A percentile compares a stretch with the other conserved stretches of the same genome.
These are phyloP conservation scores for Papilio glaucus DNA, from an alignment of 1,140 invertebrate species.

Conservation along the genomic window DNA sequence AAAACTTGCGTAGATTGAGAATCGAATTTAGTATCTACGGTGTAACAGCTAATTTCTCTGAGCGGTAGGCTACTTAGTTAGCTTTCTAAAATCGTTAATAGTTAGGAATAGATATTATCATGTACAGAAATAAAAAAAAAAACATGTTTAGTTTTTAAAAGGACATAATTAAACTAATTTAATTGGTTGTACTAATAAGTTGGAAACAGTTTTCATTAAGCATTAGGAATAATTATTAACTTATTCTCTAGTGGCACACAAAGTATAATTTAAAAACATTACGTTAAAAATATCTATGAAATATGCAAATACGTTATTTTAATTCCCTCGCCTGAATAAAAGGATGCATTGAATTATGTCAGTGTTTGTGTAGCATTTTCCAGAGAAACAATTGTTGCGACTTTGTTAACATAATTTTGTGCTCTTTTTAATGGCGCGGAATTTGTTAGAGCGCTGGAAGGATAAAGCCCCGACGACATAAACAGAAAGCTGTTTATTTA, in stretches of 20 bases:
- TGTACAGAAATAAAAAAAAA: too few species aligned
- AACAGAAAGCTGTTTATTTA: slow-evolving; percentile 69
- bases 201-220: background rate
- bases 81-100: too few species aligned
- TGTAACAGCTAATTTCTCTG: too few species aligned
- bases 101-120: too few species aligned
- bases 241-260: background rate
- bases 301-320: background rate
- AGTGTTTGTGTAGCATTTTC: slow-evolving; percentile 37
- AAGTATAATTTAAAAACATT: background rate
- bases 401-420: slow-evolving; percentile 46
- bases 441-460: slow-evolving; percentile 43
- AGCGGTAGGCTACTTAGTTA: too few species aligned
- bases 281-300: background rate
- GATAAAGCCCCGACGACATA: slow-evolving; percentile 51
- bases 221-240: too few species aligned
- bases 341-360: slow-evolving; percentile 9
- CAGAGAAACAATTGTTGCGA: slow-evolving; percentile 45
- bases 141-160: too few species aligned
- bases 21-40: too few species aligned
- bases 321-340: background rate
- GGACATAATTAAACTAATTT: too few species aligned
- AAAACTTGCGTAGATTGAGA: too few species aligned
- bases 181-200: background rate
- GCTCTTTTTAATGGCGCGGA: slow-evolving; percentile 45